These are phyloP conservation scores for Corythoichthys intestinalis DNA, from an alignment of 2,113 vertebrate genomes.

Conservation along the genomic window DNA sequence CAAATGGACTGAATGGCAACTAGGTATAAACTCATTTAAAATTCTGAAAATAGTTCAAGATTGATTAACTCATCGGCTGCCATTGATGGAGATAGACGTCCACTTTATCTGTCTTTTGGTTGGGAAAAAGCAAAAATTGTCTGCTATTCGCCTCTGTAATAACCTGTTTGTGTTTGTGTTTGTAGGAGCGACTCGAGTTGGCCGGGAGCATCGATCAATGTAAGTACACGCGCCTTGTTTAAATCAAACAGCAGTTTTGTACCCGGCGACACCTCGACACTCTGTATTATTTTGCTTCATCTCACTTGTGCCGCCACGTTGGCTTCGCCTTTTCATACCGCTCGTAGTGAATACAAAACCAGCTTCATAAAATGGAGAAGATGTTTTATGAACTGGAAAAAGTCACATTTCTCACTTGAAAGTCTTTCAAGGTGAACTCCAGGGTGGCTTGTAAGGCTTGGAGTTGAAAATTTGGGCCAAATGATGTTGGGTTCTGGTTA, in stretches of 20 bases:
- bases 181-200: slow-evolving; percentile 61
- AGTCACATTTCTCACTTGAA: not conserved
- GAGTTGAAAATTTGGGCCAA: not conserved
- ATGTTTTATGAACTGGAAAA: not conserved
- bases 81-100: too few relatives aligned
- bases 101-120: too few relatives aligned
- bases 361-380: slow-evolving; percentile 19
- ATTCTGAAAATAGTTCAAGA: too few relatives aligned
- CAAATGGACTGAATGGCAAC: too few relatives aligned
- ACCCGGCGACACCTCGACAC: slow-evolving; percentile 22
- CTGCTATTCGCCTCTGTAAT: slow-evolving; percentile 45
- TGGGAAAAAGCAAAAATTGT: slow-evolving; percentile 26
- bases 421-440: not conserved
- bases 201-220: slow-evolving; percentile 63
- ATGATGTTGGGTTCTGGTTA: slow-evolving; percentile 16
- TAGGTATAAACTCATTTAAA: too few relatives aligned
- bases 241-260: slow-evolving; percentile 57
- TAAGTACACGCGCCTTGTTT: slow-evolving; percentile 66
- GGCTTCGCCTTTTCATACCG: slow-evolving; percentile 30
- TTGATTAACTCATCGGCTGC: too few relatives aligned
- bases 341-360: slow-evolving; percentile 18
- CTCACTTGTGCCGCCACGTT: slow-evolving; percentile 20
- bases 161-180: slow-evolving; percentile 45
- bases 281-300: slow-evolving; percentile 7
- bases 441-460: not conserved